Evolutionary conservation across 2,888 invertebrate species (phyloP).

Genomic region (Lasius platythorax): DNA sequence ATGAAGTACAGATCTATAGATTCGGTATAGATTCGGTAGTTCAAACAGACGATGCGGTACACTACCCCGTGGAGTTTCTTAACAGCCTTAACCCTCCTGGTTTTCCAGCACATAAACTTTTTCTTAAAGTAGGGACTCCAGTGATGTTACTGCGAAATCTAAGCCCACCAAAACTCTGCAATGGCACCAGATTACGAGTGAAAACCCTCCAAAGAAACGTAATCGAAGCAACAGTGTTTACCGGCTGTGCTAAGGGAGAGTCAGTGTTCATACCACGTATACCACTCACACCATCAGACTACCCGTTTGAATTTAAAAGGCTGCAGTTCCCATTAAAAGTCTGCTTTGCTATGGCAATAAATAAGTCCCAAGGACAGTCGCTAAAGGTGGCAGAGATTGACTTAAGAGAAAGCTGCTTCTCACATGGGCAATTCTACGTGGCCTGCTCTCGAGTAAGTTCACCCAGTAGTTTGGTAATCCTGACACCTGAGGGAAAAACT

Average conservation of each 20-base stretch:
- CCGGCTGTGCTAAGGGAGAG: neutral
- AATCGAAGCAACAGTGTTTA: neutral
- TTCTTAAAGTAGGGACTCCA: constrained; percentile 24
- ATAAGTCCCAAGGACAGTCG: constrained; percentile 11
- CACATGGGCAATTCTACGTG: neutral
- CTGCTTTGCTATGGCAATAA: constrained; percentile 8
- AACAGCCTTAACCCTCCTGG: too few relatives aligned
- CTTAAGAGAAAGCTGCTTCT: neutral
- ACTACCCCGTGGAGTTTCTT: too few relatives aligned
- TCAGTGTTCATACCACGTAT: neutral
- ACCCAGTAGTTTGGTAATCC: neutral
- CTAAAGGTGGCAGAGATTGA: neutral
- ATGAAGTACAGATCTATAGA: too few relatives aligned
- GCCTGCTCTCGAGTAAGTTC: neutral
- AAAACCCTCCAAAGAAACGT: neutral
- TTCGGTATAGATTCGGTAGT: too few relatives aligned
- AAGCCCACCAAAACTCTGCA: constrained; percentile 8
- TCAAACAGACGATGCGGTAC: too few relatives aligned
- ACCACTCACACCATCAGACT: neutral
- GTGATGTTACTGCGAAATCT: constrained; percentile 12
- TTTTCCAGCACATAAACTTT: too few relatives aligned
- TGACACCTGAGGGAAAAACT: too few relatives aligned
- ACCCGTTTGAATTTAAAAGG: neutral
- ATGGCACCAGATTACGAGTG: constrained; percentile 17
- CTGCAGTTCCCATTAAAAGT: constrained; percentile 16